Base-by-base conservation (phyloP, 2,113 vertebrate genomes). In the Rattus norvegicus region DNA sequence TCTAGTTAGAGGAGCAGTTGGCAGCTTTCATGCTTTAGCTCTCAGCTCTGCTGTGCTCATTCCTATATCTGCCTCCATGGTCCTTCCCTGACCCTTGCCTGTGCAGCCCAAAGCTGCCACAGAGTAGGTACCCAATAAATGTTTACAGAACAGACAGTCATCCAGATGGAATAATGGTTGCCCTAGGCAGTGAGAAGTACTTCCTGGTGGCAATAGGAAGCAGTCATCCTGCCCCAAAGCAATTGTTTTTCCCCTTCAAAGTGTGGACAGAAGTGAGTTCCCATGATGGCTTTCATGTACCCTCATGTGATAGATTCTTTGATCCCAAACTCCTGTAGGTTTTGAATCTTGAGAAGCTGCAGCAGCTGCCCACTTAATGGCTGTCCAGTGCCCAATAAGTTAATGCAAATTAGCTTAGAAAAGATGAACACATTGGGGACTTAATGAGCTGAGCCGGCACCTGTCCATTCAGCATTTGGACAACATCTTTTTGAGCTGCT, bases 361-460 rank as follows among this genome's bases (percentile, higher is more conserved):
- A 20, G 92, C 63, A 81, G 33, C 89, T 91, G 12, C 79, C 85
- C 83, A 72, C 77, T 56, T 88, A 87, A 43, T 59, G 95, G 43
- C 94, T 65, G 49, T 59, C 94, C 69, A 5, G 83, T 59, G 65
- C 69, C 92, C 67, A 12, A 12, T 2, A 19, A 22, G 28, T 80
- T 90, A 26, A n/a, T 95, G 95, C 97, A 94, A 97, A 30, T 97
- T 94, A 97, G 86, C 89, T 75, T 76, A 75, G 85, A 84, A 90
- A 91, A 56, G 92, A 95, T 93, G 96, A 95, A 95, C 96, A 96
- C 77, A 93, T 76, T 7, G 83, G 89, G 77, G 92, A 94, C 90
- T 90, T 95, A 95, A 97, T 96, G 96, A 97, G 96, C 95, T 95
- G 91, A 80, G 81, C 59, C 95, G 88, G 69, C 96, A 75, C 89